Conservation (phyloP, 2,888 invertebrate genomes). For the Oegoconia quadripuncta region DNA sequence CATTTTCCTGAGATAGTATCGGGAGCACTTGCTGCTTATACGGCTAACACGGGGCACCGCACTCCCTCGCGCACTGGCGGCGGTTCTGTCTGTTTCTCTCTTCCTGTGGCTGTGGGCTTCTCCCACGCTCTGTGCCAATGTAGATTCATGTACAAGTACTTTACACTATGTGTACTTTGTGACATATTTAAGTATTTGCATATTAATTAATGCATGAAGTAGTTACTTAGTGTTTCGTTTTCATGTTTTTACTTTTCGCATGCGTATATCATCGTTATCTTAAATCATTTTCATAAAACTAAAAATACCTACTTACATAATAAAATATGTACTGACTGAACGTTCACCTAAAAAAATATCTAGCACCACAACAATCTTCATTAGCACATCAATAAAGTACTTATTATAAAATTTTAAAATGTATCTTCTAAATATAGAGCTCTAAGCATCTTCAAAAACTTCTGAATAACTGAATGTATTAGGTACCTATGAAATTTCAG, state of each 20-base stretch:
- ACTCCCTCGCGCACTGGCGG: constrained; percentile 74
- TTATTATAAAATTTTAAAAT: neutral
- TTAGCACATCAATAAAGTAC: constrained; percentile 3
- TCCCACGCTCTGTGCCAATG: constrained; percentile 65
- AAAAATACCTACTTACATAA: neutral
- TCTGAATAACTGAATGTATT: too few species aligned
- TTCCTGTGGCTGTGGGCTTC: constrained; percentile 78
- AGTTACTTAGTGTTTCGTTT: constrained; percentile 21
- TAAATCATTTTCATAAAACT: neutral
- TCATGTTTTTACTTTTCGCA: constrained; percentile 30
- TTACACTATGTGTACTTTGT: constrained; percentile 26
- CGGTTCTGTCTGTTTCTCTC: constrained; percentile 80
- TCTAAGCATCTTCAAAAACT: too few species aligned
- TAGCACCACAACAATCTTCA: constrained; percentile 3
- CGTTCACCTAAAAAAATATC: neutral
- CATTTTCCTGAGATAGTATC: constrained; percentile 52
- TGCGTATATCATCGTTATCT: constrained; percentile 21
- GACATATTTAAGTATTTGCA: constrained; percentile 9
- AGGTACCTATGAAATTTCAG: too few species aligned
- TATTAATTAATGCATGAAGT: constrained; percentile 23
- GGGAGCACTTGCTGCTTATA: constrained; percentile 70
- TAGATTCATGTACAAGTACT: constrained; percentile 44
- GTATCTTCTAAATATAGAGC: too few species aligned
- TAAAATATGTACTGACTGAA: too few species aligned
- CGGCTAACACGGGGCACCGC: constrained; percentile 71